Base-by-base conservation (phyloP, 2,888 invertebrate species). In the Yponomeuta plumbellus region DNA sequence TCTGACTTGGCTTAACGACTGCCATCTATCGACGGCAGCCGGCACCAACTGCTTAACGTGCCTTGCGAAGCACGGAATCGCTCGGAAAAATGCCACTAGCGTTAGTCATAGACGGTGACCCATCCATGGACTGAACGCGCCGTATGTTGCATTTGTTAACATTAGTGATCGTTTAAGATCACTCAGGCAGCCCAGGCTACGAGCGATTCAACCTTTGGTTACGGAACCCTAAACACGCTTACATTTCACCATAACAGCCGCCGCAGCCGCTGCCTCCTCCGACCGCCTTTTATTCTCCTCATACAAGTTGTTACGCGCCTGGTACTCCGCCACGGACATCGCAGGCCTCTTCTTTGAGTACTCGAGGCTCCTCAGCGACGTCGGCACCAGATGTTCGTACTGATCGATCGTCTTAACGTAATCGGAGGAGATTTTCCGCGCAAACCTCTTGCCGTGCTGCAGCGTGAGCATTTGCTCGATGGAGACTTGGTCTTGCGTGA, bases 381-480 rank as follows among this genome's bases (percentile, higher is more conserved):
- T 77, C 26, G 79, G 75, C 2, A 65, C 40, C 58, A 69, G 77
- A 3, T 78, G 74, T 66, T 81, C 77, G 3, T 81, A 77, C 66
- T 79, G 76, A 40, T 82, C 80, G 23, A 87, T 80, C 1, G 85
- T 84, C 67, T 79, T 84, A 0, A 85, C 84, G 68, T 88, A 87
- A 68, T 89, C 88, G 0, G 85, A 80, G 2, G 88, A 88, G 70
- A 88, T 80, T 72, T 86, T 87, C 11, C 85, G 76, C 1, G 75
- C 75, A 1, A 80, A 68, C 67, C 72, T 82, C 68, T 77, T 79
- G 2, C 81, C 81, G 69, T 85, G 84, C 72, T 86, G 86, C 58
- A 85, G 56, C n/a, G 76, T 74, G 0, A 86, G 74, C 3, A 83
- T 72, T 10, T 80, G 72, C 11, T 84, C 83, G 21, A 75, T 75